Base-by-base conservation (phyloP, 2,113 vertebrate genomes). In the Speoplatyrhinus poulsoni region DNA sequence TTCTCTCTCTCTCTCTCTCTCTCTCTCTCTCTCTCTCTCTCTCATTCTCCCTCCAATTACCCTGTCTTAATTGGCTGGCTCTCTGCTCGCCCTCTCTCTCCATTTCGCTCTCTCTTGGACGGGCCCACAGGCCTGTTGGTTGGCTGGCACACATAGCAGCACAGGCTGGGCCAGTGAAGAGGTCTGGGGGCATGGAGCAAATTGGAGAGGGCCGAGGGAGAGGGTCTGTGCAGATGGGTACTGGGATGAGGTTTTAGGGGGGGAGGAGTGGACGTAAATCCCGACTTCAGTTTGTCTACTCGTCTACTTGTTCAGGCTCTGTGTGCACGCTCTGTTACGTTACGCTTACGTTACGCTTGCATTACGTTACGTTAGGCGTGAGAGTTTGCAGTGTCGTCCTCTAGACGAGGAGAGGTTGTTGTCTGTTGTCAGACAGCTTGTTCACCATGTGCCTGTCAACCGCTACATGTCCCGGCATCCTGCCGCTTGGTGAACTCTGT, bases 381-480 rank as follows among this genome's bases (percentile, higher is more conserved):
- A 69, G 60, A 70, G 72, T 81, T 75, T 75, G 60, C 79, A 73
- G 73, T 47, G 70, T 69, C 48, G 73, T 83, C 69, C 79, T 67
- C 76, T 66, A 62, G 77, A 71, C 82, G 84, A 89, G 65, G 80
- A 90, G 85, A 16, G 12, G 12, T 86, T 88, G 88, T 86, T 81
- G 84, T 82, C 81, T 72, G 80, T 87, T 81, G 82, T 89, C 86
- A 88, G 77, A 76, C 79, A 77, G 81, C 79, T 76, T 85, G 85
- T 88, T 86, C 85, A 82, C 83, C 76, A 68, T 83, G 80, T 89
- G 87, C 83, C 82, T 85, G 87, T 85, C 85, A 87, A 74, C 78
- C 77, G 81, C 84, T 85, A 67, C 78, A 79, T 85, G 82, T 88
- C 85, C 78, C 81, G 84, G 82, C 86, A 79, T 85, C 83, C 74